Conservation (phyloP, 1,140 invertebrate species). For the Neodiprion fabricii region DNA sequence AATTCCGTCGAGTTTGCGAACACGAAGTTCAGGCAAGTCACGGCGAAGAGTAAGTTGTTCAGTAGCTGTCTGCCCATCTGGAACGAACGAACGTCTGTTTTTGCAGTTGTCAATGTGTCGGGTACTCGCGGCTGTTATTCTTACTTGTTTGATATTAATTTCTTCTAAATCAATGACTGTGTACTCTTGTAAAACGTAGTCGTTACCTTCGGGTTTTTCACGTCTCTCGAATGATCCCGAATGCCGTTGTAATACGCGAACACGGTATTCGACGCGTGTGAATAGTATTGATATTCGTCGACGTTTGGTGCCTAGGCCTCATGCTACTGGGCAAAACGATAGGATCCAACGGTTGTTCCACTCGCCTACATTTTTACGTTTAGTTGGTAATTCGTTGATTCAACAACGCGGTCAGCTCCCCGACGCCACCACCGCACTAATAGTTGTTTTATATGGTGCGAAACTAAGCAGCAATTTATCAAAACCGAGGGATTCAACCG, state of each 20-base stretch:
- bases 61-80: not conserved
- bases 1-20: conserved; percentile 11
- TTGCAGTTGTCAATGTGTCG: too few relatives aligned
- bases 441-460: not conserved
- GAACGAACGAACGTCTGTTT: not conserved
- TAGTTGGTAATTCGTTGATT: not conserved
- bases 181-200: too few relatives aligned
- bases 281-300: not conserved
- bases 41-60: not conserved
- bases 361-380: not conserved
- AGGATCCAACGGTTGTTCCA: not conserved
- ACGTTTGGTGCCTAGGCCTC: not conserved
- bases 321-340: not conserved
- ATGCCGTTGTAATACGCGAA: too few relatives aligned
- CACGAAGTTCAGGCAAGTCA: conserved; percentile 27
- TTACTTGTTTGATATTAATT: too few relatives aligned
- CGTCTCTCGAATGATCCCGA: too few relatives aligned
- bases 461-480: not conserved
- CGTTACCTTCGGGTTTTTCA: too few relatives aligned
- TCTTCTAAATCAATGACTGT: too few relatives aligned
- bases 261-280: too few relatives aligned
- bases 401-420: not conserved
- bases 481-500: not conserved
- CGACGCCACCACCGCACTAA: not conserved
- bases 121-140: too few relatives aligned